Evolutionary conservation across 2,888 invertebrate genomes (phyloP).

Genomic region (Sarcophaga subvicina): DNA sequence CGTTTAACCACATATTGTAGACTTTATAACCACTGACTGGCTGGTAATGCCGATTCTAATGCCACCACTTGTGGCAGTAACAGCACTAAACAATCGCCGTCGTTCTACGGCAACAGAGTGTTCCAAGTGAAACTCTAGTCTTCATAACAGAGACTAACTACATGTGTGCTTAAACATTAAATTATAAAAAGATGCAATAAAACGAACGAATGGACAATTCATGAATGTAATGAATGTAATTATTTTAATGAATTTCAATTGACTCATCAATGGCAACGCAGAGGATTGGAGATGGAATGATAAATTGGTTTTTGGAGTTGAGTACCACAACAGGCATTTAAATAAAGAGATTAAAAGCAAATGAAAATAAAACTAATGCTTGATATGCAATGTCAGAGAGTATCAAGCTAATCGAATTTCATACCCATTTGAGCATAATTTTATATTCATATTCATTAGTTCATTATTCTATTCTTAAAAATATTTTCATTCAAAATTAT

Average conservation of each 20-base stretch:
- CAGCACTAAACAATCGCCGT: neutral
- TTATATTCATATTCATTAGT: too few relatives aligned
- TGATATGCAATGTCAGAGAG: too few relatives aligned
- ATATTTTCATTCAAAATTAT: neutral
- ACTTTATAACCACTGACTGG: conserved; percentile 6
- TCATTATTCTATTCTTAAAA: too few relatives aligned
- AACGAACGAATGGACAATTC: neutral
- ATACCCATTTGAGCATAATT: too few relatives aligned
- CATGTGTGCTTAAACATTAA: conserved; percentile 28
- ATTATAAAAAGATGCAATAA: conserved; percentile 5
- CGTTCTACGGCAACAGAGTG: conserved; percentile 10
- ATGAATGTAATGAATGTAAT: conserved; percentile 14
- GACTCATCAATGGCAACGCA: conserved; percentile 13
- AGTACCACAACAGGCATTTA: neutral
- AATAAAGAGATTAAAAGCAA: neutral
- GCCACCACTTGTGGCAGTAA: neutral
- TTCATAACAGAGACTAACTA: neutral
- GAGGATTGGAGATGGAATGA: neutral
- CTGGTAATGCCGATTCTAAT: neutral
- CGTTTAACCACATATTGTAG: conserved; percentile 36
- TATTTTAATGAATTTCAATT: conserved; percentile 33
- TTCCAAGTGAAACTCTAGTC: conserved; percentile 33
- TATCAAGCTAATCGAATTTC: too few relatives aligned
- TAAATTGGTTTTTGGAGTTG: neutral
- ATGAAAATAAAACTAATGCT: too few relatives aligned